A percentile compares a stretch with the other conserved stretches of the same genome.
Evolutionary conservation across 2,888 invertebrate species (phyloP).

Genomic region (Cryptus viduatorius): DNA sequence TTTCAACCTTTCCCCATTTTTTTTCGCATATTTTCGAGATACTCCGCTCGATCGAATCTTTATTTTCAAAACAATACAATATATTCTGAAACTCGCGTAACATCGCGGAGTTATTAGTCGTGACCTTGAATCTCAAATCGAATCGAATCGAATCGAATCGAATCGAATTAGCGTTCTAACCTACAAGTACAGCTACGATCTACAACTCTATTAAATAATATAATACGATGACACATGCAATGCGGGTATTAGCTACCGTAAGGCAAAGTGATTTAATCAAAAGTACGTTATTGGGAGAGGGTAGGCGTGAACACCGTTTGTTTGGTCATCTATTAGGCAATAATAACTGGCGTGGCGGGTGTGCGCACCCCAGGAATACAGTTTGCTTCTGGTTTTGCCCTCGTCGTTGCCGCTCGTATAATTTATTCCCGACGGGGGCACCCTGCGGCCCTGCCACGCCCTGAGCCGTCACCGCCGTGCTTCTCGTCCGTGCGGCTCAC

Average conservation of each 20-base stretch:
- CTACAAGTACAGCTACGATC: too few relatives aligned
- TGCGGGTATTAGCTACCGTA: conserved; percentile 55
- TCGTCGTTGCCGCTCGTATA: conserved; percentile 78
- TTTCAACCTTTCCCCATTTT: too few relatives aligned
- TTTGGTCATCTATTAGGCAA: conserved; percentile 83
- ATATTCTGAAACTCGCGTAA: too few relatives aligned
- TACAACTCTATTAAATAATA: too few relatives aligned
- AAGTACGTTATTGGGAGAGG: conserved; percentile 74
- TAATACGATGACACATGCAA: conserved; percentile 5
- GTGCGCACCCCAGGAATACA: conserved; percentile 32
- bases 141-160: too few relatives aligned
- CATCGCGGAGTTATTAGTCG: too few relatives aligned
- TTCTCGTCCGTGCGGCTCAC: conserved; percentile 42
- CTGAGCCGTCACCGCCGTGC: conserved; percentile 76
- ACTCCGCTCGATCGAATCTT: too few relatives aligned
- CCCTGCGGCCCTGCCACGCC: conserved; percentile 83
- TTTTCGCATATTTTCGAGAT: too few relatives aligned
- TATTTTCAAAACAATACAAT: too few relatives aligned
- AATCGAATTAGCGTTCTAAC: too few relatives aligned
- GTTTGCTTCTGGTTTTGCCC: conserved; percentile 50
- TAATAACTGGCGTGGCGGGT: conserved; percentile 77
- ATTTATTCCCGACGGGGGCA: conserved; percentile 82
- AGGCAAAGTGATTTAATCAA: conserved; percentile 78
- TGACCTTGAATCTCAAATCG: too few relatives aligned
- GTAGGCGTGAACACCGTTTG: conserved; percentile 82